phyloP scores from a whole-genome alignment of 2,113 vertebrate species.

The Phyllostomus discolor region DNA sequence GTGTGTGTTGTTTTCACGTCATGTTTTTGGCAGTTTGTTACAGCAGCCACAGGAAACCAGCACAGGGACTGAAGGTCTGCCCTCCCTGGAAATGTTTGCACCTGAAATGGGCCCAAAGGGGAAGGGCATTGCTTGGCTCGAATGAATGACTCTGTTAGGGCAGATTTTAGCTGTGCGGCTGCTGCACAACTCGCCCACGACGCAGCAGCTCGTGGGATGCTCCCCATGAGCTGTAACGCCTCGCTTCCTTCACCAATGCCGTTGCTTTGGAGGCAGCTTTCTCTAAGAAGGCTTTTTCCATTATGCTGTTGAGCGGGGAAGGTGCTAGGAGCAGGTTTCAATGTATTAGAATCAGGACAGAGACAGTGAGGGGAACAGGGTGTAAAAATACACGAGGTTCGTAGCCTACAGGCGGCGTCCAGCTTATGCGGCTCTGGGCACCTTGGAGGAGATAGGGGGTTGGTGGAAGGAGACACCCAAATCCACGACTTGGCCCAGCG shows the following conservation, averaged over 20 bases:
- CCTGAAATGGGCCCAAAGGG: background rate
- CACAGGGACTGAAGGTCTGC: background rate
- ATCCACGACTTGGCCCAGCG: background rate
- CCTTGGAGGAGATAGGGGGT: background rate
- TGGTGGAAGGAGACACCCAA: background rate
- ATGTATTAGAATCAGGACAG: background rate
- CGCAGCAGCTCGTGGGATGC: no score
- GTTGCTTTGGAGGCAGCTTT: background rate
- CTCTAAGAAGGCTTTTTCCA: background rate
- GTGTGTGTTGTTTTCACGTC: background rate
- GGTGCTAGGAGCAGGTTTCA: background rate
- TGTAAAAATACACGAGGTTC: background rate
- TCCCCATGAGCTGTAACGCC: accelerated
- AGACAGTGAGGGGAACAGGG: background rate
- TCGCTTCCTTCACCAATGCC: background rate
- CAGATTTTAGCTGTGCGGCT: background rate
- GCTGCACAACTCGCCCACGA: accelerated
- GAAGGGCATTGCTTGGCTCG: background rate
- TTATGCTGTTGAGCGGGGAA: background rate
- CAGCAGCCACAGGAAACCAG: background rate
- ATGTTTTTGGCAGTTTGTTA: background rate
- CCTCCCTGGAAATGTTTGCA: background rate
- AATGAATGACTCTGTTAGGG: no score
- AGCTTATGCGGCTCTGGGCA: background rate
- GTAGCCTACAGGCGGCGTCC: background rate